Evolutionary conservation across 2,888 invertebrate species (phyloP).

Genomic region (Orthosia cruda): DNA sequence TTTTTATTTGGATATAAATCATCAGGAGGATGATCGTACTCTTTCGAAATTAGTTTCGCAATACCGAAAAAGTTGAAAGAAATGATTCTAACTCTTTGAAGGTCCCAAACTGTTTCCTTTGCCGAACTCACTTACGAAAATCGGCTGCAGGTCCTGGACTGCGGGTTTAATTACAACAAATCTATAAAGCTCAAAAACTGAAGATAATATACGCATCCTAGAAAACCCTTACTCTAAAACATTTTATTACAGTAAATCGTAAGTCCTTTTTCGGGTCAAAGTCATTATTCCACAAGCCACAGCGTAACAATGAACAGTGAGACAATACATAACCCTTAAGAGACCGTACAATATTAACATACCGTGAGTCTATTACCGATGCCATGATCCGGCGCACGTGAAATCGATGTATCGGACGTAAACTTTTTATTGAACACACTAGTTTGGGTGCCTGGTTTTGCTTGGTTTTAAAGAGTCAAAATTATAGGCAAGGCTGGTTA

Average conservation of each 20-base stretch:
- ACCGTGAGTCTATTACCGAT: constrained; percentile 71
- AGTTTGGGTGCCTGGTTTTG: constrained; percentile 12
- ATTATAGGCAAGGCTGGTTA: not conserved
- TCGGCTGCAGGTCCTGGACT: too few species aligned
- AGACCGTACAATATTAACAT: constrained; percentile 63
- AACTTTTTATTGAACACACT: constrained; percentile 64
- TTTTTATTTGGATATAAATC: too few species aligned
- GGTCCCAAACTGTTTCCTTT: too few species aligned
- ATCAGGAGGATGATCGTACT: too few species aligned
- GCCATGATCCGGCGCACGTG: constrained; percentile 70
- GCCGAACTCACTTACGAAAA: too few species aligned
- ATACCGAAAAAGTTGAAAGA: too few species aligned
- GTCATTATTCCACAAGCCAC: not conserved
- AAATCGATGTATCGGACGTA: constrained; percentile 68
- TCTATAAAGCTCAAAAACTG: not conserved
- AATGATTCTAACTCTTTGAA: too few species aligned
- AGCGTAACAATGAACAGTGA: constrained; percentile 25
- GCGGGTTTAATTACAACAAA: not conserved
- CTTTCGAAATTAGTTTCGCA: too few species aligned
- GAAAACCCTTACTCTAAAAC: too few species aligned
- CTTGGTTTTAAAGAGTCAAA: not conserved
- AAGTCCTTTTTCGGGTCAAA: too few species aligned
- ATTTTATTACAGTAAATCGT: too few species aligned
- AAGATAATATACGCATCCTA: too few species aligned
- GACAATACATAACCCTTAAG: constrained; percentile 41